phyloP scores from a whole-genome alignment of 2,888 invertebrate species.

The Pemphredon lugubris region DNA sequence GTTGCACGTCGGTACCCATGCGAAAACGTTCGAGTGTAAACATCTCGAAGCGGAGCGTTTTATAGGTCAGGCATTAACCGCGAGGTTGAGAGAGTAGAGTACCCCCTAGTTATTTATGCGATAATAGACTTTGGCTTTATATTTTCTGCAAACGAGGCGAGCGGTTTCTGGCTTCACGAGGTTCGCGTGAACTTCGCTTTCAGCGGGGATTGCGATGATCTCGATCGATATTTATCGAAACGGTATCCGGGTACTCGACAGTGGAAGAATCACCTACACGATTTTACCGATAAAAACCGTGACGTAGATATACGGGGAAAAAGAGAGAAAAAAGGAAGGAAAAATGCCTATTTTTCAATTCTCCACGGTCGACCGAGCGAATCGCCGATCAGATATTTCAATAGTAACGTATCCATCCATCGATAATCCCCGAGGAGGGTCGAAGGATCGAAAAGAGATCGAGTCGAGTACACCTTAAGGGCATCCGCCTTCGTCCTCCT shows the following conservation, averaged over 20 bases:
- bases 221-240: no score
- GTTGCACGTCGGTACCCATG: no score
- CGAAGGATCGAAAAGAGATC: conserved; percentile 44
- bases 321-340: no score
- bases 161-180: no score
- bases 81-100: conserved; percentile 4
- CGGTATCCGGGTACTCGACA: no score
- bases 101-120: conserved; percentile 31
- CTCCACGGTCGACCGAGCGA: background rate
- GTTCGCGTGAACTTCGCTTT: no score
- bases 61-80: conserved; percentile 48
- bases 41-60: conserved; percentile 45
- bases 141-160: conserved; percentile 16
- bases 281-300: no score
- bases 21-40: conserved; percentile 44
- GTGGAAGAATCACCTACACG: no score
- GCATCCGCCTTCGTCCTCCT: conserved; percentile 28
- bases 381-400: no score
- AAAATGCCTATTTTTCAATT: background rate
- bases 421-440: conserved; percentile 16
- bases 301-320: no score
- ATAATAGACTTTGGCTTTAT: conserved; percentile 25
- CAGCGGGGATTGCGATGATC: no score
- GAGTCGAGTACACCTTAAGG: conserved; percentile 30
- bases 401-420: background rate